Evolutionary conservation across 2,797 vertebrate genomes (phyloP).

Genomic region (Sarcophilus harrisii): DNA sequence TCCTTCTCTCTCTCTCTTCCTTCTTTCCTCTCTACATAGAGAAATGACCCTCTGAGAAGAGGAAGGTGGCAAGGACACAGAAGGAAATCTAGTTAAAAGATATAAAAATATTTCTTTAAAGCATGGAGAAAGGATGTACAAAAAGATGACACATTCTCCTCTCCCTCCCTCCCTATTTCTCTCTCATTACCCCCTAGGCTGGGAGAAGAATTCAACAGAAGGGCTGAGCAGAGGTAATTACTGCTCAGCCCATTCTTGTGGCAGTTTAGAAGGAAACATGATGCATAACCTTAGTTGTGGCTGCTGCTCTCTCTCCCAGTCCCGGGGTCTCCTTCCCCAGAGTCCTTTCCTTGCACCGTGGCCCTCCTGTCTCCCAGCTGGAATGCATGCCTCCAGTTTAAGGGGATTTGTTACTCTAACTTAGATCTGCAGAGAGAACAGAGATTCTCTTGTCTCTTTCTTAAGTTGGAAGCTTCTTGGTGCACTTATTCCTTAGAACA

Average conservation of each 20-base stretch:
- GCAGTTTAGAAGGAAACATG: neutral
- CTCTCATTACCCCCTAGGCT: neutral
- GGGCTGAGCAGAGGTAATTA: neutral
- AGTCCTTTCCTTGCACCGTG: neutral
- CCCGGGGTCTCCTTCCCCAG: neutral
- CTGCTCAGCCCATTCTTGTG: neutral
- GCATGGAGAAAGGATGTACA: neutral
- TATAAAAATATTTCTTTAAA: neutral
- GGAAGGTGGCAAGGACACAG: neutral
- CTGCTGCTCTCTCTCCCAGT: neutral
- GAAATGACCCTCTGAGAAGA: neutral
- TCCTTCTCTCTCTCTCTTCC: no score
- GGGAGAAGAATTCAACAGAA: neutral
- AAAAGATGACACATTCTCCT: neutral
- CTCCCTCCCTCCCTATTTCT: neutral
- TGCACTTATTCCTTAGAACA: neutral
- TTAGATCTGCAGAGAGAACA: neutral
- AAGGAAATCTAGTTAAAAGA: neutral
- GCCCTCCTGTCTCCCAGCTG: neutral
- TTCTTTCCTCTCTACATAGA: neutral
- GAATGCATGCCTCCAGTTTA: neutral
- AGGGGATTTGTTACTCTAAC: neutral
- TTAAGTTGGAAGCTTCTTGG: neutral
- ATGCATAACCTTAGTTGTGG: neutral
- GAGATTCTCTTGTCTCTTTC: neutral